Evolutionary conservation across 2,113 vertebrate genomes (phyloP), one percentile per base, ranked within the genome.

Genomic region (Fulica atra): DNA sequence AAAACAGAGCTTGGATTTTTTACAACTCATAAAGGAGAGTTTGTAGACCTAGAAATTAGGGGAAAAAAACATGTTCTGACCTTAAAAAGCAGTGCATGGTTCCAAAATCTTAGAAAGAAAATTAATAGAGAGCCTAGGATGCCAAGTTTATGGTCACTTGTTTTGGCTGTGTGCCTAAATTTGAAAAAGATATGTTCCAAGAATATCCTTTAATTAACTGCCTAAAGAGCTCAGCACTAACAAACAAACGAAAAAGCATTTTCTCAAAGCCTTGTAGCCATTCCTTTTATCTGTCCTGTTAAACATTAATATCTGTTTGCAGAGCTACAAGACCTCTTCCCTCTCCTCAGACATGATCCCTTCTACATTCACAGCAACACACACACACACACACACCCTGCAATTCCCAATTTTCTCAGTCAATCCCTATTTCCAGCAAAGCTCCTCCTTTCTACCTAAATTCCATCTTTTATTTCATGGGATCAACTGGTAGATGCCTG

Each of bases 171-270:
- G 20, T 66, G 72, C 91, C 86, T 57, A 29, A 35, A 68, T 69
- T 42, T 72, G 81, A 26, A 44, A 57, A n/a, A 51, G 36, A 72
- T 65, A 64, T 3, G 33, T 91, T 88, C 70, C 66, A 54, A 50
- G 50, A 80, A 53, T 46, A 46, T 31, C 48, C 68, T 93, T 87
- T 89, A 85, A 95, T 91, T 84, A 95, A 91, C 86, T 92, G 60
- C 82, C 68, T 68, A 29, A 86, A 82, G 57, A 95, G 78, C 92
- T 93, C 74, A 24, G 24, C 85, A 70, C 71, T 88, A 81, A n/a
- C 81, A 89, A 70, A 90, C 73, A 81, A 59, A 91, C 66, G 87
- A 56, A 54, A 86, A 80, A 59, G 44, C 8, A 21, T n/a, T 59
- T 46, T 82, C 57, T 40, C 65, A 5, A 11, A 77, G 92, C 82